A percentile compares a stretch with the other conserved stretches of the same genome.
These are phyloP conservation scores for Acropternis orthonyx DNA, from an alignment of 2,797 vertebrate species.

Conservation along the genomic window DNA sequence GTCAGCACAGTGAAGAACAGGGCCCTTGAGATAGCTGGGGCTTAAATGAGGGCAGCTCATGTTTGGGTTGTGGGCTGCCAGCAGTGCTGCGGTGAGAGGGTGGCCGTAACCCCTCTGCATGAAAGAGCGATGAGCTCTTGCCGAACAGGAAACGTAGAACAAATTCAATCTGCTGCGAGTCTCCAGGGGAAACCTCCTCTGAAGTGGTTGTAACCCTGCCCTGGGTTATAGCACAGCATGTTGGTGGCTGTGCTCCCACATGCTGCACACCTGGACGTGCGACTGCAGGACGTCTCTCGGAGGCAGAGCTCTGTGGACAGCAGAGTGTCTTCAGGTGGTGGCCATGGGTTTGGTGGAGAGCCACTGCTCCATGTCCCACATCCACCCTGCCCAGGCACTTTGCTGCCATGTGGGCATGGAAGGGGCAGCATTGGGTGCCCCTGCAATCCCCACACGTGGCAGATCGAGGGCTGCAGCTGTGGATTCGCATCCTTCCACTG, in stretches of 20 bases:
- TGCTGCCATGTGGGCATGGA: not conserved
- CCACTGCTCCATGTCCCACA: rapidly evolving
- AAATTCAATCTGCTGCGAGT: not conserved
- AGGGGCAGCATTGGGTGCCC: not conserved
- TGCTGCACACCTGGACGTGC: not conserved
- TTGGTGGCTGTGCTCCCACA: rapidly evolving
- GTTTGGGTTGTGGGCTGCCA: not conserved
- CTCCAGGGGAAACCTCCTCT: not conserved
- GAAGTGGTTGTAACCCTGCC: not conserved
- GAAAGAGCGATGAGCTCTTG: rapidly evolving
- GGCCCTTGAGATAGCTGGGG: not conserved
- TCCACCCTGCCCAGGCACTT: not conserved
- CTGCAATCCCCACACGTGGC: not conserved
- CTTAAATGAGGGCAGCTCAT: not conserved
- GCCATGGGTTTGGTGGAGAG: not conserved
- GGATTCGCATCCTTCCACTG: not conserved
- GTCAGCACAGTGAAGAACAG: rapidly evolving
- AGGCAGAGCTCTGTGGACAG: not conserved
- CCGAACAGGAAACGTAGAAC: rapidly evolving
- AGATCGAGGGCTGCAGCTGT: not conserved
- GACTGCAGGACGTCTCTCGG: rapidly evolving
- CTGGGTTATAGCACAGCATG: rapidly evolving
- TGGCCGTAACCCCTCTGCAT: not conserved
- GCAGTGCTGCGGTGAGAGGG: not conserved
- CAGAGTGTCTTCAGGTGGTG: not conserved